Evolutionary conservation across 2,888 invertebrate species (phyloP), one percentile per base, ranked within the genome.

Genomic region (Archips xylosteana): DNA sequence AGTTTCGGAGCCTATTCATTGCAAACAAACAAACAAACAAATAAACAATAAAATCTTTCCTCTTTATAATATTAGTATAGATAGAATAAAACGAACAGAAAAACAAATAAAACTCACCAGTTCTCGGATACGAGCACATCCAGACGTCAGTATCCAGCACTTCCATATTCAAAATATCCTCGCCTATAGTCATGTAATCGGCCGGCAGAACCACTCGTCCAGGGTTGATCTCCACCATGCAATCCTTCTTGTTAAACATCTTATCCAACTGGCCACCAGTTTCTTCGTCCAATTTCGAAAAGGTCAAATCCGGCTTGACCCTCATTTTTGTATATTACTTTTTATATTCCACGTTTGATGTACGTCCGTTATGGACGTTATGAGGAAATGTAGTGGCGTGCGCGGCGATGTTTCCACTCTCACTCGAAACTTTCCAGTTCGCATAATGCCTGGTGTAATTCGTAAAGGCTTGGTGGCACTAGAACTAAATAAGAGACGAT

Each of bases 41-140:
- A 36, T 4, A 36, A 2, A 4, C 36, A 36, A n/a, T n/a, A n/a
- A n/a, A n/a, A n/a, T n/a, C 36, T 36, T 36, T 36, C 36, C 3
- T 4, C 2, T 36, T 36, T 36, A 36, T 36, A 36, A 36, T 36
- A 36, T 36, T 4, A 36, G 36, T 4, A 36, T 36, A 4, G 36
- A n/a, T 34, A n/a, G 32, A 62, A 15, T 15, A 15, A 23, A 23
- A 23, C 23, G 23, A 23, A 23, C 23, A 39, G 42, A n/a, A 15
- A 6, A 32, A 42, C 12, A 66, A 64, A 49, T 15, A 36, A 70
- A 36, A 45, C 62, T 90, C 85, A 97, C 98, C 98, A 80, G 98
- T 98, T 82, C 98, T 96, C 0, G 98, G 98, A 92, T 97, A 98
- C 10, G 98, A 98, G 61, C 97, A 96, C 87, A 98, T 95, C 97